These are phyloP conservation scores for Physocephala rufipes DNA, from an alignment of 2,888 invertebrate species.

Conservation along the genomic window DNA sequence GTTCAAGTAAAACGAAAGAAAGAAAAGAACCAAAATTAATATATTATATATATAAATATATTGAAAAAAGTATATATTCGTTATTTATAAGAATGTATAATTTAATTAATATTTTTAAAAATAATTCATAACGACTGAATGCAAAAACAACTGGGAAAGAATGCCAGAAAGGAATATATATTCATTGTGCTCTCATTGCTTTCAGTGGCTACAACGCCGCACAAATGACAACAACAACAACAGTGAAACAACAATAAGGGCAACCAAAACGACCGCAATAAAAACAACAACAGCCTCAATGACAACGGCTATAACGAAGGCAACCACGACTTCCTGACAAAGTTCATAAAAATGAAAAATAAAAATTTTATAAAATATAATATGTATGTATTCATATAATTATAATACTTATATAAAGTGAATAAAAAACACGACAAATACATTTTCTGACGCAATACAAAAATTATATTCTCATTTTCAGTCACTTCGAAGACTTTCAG, in stretches of 20 bases:
- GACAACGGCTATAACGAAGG: neutral
- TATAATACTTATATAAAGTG: too few species aligned
- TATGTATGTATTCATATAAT: too few species aligned
- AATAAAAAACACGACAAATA: too few species aligned
- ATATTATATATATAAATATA: constrained; percentile 19
- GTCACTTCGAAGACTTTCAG: too few species aligned
- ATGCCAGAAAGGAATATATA: constrained; percentile 46
- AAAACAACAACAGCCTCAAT: too few species aligned
- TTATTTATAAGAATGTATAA: too few species aligned
- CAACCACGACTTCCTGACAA: constrained; percentile 49
- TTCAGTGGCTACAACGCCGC: constrained; percentile 13
- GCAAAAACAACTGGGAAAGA: constrained; percentile 38
- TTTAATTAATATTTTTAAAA: neutral
- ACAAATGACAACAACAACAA: too few species aligned
- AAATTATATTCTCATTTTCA: too few species aligned
- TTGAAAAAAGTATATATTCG: neutral
- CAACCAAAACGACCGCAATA: too few species aligned
- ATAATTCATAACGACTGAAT: constrained; percentile 24
- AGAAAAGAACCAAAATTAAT: constrained; percentile 33
- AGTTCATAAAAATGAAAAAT: constrained; percentile 45
- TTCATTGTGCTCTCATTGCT: constrained; percentile 30
- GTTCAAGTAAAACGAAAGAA: constrained; percentile 34
- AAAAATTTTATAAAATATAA: constrained; percentile 17
- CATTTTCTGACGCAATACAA: too few species aligned
- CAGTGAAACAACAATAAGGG: too few species aligned